These are phyloP conservation scores for Chitala chitala DNA, from an alignment of 2,113 vertebrate genomes.

Conservation along the genomic window DNA sequence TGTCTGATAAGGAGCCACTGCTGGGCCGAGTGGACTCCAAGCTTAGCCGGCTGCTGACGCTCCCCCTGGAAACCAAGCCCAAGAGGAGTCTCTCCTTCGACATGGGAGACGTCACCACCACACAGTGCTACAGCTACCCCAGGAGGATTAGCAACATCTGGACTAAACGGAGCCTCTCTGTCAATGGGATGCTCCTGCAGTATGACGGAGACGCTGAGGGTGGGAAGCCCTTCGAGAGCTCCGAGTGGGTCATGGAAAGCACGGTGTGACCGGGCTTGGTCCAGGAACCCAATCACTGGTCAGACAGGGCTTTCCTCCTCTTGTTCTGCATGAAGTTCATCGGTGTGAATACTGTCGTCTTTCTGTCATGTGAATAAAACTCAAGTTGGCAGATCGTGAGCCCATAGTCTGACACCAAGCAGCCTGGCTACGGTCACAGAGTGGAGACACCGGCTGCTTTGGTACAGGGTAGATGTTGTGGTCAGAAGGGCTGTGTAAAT, in stretches of 20 bases:
- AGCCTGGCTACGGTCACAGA: background rate
- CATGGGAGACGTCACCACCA: constrained; percentile 78
- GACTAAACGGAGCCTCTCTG: constrained; percentile 83
- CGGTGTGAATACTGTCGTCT: constrained; percentile 52
- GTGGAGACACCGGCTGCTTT: background rate
- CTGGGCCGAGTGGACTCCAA: constrained; percentile 77
- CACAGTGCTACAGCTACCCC: constrained; percentile 79
- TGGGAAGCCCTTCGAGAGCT: constrained; percentile 66
- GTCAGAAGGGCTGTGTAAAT: constrained; percentile 1
- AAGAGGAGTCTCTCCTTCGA: constrained; percentile 96
- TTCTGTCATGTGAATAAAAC: constrained; percentile 45
- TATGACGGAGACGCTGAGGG: constrained; percentile 67
- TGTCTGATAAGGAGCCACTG: constrained; percentile 89
- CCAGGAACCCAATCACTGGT: background rate
- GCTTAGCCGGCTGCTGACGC: constrained; percentile 78
- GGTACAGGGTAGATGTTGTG: background rate
- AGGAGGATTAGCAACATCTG: constrained; percentile 91
- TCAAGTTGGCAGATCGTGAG: constrained; percentile 25
- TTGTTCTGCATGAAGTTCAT: constrained; percentile 55
- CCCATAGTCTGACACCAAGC: background rate
- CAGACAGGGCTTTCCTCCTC: constrained; percentile 33
- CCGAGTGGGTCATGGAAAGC: constrained; percentile 83
- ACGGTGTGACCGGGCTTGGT: constrained; percentile 62
- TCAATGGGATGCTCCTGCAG: constrained; percentile 72
- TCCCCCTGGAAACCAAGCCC: constrained; percentile 85